Percentiles rank a stretch among this genome's conserved stretches.
Conservation (phyloP, 2,888 invertebrate species). For the Fragum whitleyi region DNA sequence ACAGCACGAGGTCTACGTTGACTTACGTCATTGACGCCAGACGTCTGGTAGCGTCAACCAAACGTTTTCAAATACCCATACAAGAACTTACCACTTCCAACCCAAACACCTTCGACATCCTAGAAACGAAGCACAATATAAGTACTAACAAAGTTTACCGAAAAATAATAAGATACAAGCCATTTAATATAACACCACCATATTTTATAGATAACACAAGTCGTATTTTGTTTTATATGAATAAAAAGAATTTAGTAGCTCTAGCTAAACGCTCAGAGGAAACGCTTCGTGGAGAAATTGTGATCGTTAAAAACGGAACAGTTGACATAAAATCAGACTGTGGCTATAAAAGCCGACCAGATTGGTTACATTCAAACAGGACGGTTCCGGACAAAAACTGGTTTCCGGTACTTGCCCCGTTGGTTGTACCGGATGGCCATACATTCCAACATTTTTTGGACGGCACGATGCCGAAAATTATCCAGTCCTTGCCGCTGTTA, state of each 20-base stretch:
- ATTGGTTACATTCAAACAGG: not conserved
- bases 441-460: slow-evolving; percentile 51
- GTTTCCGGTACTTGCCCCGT: slow-evolving; percentile 9
- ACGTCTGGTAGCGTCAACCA: not conserved
- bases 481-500: slow-evolving; percentile 29
- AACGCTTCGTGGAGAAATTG: slow-evolving; percentile 17
- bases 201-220: slow-evolving; percentile 19
- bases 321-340: slow-evolving; percentile 23
- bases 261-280: not conserved
- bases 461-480: slow-evolving; percentile 40
- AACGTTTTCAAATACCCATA: too few relatives aligned
- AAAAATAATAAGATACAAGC: not conserved
- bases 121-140: too few relatives aligned
- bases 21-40: not conserved
- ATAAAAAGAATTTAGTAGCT: not conserved
- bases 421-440: slow-evolving; percentile 33
- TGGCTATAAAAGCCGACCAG: slow-evolving; percentile 27
- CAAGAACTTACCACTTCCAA: too few relatives aligned
- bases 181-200: slow-evolving; percentile 20
- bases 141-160: not conserved
- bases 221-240: slow-evolving; percentile 14
- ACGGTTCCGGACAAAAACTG: not conserved
- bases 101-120: too few relatives aligned
- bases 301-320: slow-evolving; percentile 26
- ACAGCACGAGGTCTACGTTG: not conserved